These are phyloP conservation scores for Astur gentilis DNA, from an alignment of 2,113 vertebrate species.

Conservation along the genomic window DNA sequence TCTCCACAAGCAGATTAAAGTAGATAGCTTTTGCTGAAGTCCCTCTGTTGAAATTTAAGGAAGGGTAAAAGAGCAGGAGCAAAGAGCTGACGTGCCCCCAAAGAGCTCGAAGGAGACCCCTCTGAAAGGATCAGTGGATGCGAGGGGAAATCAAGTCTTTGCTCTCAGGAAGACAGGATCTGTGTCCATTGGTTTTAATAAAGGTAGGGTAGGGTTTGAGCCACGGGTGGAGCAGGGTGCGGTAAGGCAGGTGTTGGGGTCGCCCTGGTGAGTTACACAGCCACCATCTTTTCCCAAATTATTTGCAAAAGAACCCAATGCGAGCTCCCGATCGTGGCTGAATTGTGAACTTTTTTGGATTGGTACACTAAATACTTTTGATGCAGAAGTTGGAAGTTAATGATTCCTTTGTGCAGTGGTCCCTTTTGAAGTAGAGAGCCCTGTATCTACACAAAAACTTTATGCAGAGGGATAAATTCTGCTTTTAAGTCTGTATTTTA, in stretches of 20 bases:
- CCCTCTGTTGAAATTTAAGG: neutral
- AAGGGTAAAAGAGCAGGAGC: neutral
- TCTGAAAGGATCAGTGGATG: neutral
- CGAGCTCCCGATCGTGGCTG: neutral
- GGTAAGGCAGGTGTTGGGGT: neutral
- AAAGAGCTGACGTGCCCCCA: neutral
- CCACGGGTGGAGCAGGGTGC: rapidly evolving
- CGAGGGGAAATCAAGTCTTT: neutral
- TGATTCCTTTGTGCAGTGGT: neutral
- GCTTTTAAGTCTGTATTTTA: neutral
- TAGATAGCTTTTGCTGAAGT: neutral
- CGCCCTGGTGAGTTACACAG: rapidly evolving
- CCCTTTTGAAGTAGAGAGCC: neutral
- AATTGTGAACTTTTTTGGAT: neutral
- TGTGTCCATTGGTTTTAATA: rapidly evolving
- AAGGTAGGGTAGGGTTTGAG: neutral
- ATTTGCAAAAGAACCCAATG: neutral
- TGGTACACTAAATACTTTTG: neutral
- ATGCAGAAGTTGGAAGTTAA: neutral
- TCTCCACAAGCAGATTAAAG: neutral
- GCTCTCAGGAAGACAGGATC: neutral
- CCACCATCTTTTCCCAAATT: neutral
- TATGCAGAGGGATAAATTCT: neutral
- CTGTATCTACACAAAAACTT: neutral
- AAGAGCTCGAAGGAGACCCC: neutral